phyloP scores from a whole-genome alignment of 2,797 vertebrate species.

The Lerista edwardsae region DNA sequence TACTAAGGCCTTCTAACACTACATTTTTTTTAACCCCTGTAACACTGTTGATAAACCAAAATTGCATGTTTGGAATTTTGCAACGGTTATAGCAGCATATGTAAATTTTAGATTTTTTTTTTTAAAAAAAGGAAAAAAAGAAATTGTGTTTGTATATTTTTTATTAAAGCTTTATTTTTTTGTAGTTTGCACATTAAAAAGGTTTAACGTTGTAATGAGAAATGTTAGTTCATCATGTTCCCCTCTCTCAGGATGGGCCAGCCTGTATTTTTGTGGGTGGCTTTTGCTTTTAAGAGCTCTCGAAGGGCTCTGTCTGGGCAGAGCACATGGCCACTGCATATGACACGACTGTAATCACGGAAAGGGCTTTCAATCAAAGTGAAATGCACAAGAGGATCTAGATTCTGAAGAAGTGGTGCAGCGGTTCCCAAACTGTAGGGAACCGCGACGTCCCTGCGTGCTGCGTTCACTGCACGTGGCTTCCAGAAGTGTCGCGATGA shows the following conservation, averaged over 20 bases:
- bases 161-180: constrained; percentile 50
- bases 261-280: neutral
- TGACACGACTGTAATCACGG: neutral
- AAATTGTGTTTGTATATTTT: constrained; percentile 32
- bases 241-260: neutral
- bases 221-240: constrained; percentile 1
- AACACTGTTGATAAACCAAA: constrained; percentile 36
- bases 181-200: constrained; percentile 49
- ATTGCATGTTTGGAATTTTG: constrained; percentile 37
- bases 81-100: constrained; percentile 26
- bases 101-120: constrained; percentile 38
- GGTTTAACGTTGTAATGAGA: constrained; percentile 34
- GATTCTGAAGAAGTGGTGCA: neutral
- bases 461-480: no score
- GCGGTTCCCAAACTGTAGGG: no score
- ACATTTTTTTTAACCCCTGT: constrained; percentile 24
- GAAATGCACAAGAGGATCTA: neutral
- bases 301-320: no score
- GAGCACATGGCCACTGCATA: neutral
- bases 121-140: neutral
- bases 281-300: neutral
- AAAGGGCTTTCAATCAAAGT: no score
- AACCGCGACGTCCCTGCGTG: no score
- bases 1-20: constrained; percentile 34
- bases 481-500: no score